phyloP scores from a whole-genome alignment of 2,888 invertebrate genomes.

The Hirtodrosophila confusa region DNA sequence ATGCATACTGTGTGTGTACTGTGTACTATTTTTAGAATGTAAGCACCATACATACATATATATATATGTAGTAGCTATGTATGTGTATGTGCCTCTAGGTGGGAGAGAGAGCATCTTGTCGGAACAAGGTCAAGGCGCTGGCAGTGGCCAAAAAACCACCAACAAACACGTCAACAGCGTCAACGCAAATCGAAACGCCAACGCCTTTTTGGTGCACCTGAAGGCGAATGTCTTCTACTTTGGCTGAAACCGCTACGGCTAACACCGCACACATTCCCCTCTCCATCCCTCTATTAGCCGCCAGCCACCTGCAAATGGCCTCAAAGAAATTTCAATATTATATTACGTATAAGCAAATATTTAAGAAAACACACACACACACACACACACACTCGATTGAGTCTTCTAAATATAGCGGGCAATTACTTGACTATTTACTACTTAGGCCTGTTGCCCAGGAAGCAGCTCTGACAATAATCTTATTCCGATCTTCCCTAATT shows the following conservation, averaged over 20 bases:
- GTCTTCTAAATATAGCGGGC: slow-evolving; percentile 23
- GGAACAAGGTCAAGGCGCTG: slow-evolving; percentile 73
- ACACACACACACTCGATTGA: background rate
- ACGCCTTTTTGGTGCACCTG: slow-evolving; percentile 53
- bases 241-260: slow-evolving; percentile 1
- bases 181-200: slow-evolving; percentile 27
- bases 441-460: slow-evolving; percentile 5
- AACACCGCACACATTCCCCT: background rate
- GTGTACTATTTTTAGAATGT: slow-evolving; percentile 42
- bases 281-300: slow-evolving; percentile 8
- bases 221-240: slow-evolving; percentile 32
- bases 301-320: slow-evolving; percentile 42
- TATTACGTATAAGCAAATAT: slow-evolving; percentile 34
- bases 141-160: slow-evolving; percentile 36
- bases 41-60: slow-evolving; percentile 5
- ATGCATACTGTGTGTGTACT: slow-evolving; percentile 27
- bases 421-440: slow-evolving; percentile 27
- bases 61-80: background rate
- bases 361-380: background rate
- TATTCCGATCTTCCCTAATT: background rate
- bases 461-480: background rate
- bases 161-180: slow-evolving; percentile 15
- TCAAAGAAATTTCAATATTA: slow-evolving; percentile 37
- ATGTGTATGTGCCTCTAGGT: background rate
- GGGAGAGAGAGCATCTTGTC: slow-evolving; percentile 20